Evolutionary conservation across 2,797 vertebrate species (phyloP).

Genomic region (Phalanger gymnotis): DNA sequence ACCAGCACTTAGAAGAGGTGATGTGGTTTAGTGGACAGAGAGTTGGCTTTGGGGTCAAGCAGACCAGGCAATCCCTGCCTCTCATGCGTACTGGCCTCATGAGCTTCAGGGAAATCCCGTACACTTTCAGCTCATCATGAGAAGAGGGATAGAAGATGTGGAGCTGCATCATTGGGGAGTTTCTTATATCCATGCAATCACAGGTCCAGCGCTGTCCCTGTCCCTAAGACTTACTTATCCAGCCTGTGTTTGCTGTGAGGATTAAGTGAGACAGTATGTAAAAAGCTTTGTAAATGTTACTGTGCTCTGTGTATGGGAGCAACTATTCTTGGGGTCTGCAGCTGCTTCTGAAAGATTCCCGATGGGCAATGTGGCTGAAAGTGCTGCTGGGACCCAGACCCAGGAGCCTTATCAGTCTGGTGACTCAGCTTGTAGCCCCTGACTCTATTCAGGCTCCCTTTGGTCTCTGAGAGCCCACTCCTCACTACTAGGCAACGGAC

Average conservation of each 20-base stretch:
- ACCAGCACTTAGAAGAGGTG: neutral
- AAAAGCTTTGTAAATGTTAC: neutral
- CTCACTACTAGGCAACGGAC: neutral
- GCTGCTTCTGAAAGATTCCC: neutral
- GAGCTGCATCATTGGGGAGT: no score
- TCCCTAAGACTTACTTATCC: no score
- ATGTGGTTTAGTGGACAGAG: neutral
- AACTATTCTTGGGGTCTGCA: neutral
- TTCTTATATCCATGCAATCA: no score
- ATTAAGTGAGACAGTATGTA: neutral
- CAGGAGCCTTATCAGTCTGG: neutral
- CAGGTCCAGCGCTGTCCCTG: no score
- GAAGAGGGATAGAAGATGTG: no score
- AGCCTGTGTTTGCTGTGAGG: neutral
- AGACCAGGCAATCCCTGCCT: neutral
- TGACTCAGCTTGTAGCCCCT: neutral
- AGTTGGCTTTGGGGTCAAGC: neutral
- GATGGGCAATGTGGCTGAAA: neutral
- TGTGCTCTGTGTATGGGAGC: neutral
- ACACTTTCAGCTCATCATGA: neutral
- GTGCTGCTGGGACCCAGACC: neutral
- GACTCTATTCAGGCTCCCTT: neutral
- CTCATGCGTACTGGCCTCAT: neutral
- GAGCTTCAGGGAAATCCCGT: neutral
- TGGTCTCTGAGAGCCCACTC: neutral